A percentile compares a stretch with the other conserved stretches of the same genome.
These are phyloP conservation scores for Polydrusus pterygomalis DNA, from an alignment of 2,888 invertebrate genomes.

Conservation along the genomic window DNA sequence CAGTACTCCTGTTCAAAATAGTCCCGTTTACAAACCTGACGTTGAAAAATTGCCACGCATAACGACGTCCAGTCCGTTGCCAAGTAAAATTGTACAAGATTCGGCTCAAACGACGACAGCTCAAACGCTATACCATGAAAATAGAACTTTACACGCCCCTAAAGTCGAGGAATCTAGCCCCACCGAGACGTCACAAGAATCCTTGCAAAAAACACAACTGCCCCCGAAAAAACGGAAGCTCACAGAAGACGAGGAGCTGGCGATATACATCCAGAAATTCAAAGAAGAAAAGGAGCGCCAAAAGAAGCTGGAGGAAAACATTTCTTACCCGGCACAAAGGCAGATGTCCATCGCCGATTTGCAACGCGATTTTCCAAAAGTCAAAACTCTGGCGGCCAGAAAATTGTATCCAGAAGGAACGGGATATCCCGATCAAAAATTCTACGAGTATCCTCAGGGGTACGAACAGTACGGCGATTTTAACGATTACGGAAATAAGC, in stretches of 20 bases:
- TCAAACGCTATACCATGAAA: no score
- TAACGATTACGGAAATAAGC: slow-evolving; percentile 28
- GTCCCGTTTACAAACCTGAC: no score
- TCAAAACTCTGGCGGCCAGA: slow-evolving; percentile 44
- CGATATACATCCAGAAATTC: slow-evolving; percentile 14
- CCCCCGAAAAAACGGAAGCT: slow-evolving; percentile 48
- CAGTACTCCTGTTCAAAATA: no score
- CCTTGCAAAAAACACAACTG: slow-evolving; percentile 2
- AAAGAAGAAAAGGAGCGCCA: slow-evolving; percentile 29
- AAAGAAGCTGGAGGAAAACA: slow-evolving; percentile 31
- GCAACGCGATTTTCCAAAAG: slow-evolving; percentile 29
- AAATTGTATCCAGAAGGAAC: slow-evolving; percentile 44
- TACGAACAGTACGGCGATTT: slow-evolving; percentile 18
- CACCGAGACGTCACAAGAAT: background rate
- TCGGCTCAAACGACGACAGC: background rate
- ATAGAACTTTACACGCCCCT: background rate
- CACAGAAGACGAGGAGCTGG: slow-evolving; percentile 37
- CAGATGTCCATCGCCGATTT: slow-evolving; percentile 53
- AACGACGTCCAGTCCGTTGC: background rate
- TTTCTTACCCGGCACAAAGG: slow-evolving; percentile 44
- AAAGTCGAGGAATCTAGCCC: background rate
- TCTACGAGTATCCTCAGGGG: slow-evolving; percentile 24
- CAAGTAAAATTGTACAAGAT: background rate
- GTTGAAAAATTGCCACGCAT: background rate
- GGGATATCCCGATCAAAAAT: slow-evolving; percentile 6